Evolutionary conservation across 1,140 invertebrate species (phyloP), one percentile per base, ranked within the genome.

Genomic region (Harpegnathos saltator): DNA sequence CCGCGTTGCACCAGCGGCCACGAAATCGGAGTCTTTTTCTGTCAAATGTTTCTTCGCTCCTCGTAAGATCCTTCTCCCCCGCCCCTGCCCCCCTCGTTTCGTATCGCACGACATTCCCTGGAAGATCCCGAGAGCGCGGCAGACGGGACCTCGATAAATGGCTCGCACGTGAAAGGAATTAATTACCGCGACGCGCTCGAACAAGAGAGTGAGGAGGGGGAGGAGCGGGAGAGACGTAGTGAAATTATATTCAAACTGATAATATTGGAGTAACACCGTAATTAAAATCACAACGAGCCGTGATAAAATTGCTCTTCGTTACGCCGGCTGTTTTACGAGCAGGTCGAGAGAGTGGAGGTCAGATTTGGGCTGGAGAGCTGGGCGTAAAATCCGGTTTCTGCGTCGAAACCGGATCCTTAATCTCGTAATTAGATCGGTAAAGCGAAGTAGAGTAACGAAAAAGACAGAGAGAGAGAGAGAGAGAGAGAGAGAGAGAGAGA

Each of bases 21-120:
- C 9, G 88, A 86, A 86, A 89, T 78, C 61, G 29, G 85, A 89
- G 81, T 72, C 66, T 38, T 59, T n/a, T 50, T 48, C 56, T 59
- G 38, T 71, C 74, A 58, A 52, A 52, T 63, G 59, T 52, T 52
- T 3, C 38, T 68, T 50, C 22, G 33, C 44, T 52, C 44, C 56
- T 61, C 22, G 1, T 78, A 83, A 84, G 24, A 59, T 19, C 15
- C 4, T 15, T 61, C 33, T 33, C n/a, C n/a, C n/a, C n/a, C n/a
- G n/a, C n/a, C 38, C 38, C 38, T 44, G 29, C 29, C 29, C n/a
- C n/a, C n/a, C n/a, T n/a, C 52, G 50, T 77, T 54, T 54, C 44
- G 12, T 72, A 38, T 69, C 19, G 19, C 33, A 48, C 29, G 75
- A 65, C 61, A 82, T 82, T 63, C 14, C 58, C 38, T 48, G 12